Conservation (phyloP, 2,797 vertebrate genomes). For the Eleutherodactylus coqui region DNA sequence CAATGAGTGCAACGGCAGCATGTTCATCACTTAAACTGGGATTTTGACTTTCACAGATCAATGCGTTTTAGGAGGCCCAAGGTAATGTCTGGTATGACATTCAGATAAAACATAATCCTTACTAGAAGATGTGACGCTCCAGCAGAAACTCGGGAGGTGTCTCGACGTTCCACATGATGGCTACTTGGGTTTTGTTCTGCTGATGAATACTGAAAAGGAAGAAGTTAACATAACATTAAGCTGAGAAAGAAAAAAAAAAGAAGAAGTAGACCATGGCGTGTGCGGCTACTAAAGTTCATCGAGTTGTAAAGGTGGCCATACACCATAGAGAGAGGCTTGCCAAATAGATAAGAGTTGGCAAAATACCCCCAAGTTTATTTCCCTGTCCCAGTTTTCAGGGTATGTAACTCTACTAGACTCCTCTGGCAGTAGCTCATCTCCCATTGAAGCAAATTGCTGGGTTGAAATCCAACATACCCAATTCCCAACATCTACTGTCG, state of each 20-base stretch:
- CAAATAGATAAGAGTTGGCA: too few relatives aligned
- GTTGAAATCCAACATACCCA: too few relatives aligned
- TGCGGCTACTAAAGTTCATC: neutral
- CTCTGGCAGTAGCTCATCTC: too few relatives aligned
- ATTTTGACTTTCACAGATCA: too few relatives aligned
- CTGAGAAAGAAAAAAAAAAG: neutral
- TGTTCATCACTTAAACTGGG: too few relatives aligned
- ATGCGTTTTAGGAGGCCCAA: neutral
- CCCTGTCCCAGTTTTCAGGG: too few relatives aligned
- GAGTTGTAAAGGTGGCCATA: neutral
- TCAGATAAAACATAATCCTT: constrained; percentile 31
- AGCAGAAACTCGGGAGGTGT: constrained; percentile 54
- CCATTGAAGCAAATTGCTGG: too few relatives aligned
- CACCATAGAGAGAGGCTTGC: neutral
- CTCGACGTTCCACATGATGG: constrained; percentile 68
- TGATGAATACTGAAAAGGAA: constrained; percentile 38
- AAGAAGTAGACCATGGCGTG: neutral
- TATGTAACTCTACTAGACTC: too few relatives aligned
- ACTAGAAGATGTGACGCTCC: constrained; percentile 67
- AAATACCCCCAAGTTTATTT: too few relatives aligned
- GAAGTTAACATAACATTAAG: too few relatives aligned
- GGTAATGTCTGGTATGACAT: neutral
- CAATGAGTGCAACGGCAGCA: too few relatives aligned
- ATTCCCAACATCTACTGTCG: too few relatives aligned
- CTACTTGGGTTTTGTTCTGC: constrained; percentile 44